Base-by-base conservation (phyloP, 1,140 invertebrate species). In the Anthonomus grandis region DNA sequence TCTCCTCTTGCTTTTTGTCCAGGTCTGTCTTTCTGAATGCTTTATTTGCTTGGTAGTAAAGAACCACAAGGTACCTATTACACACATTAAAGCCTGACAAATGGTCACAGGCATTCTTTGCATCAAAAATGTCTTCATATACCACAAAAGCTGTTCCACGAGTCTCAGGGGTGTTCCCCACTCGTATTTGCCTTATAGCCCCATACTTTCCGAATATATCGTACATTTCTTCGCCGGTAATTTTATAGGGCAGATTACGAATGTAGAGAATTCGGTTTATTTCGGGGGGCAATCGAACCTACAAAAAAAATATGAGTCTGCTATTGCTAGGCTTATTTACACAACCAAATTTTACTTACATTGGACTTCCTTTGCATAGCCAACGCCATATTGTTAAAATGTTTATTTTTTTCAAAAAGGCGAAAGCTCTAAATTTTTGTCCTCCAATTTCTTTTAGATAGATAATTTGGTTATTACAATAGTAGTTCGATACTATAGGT, bases 161-260 rank as follows among this genome's bases (percentile, higher is more conserved):
- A 0, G 95, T 97, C 78, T 98, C 96, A 18, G 94, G 88, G 19
- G 96, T 98, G 66, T 97, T 98, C 1, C 97, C 97, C 89, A 98
- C 91, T 80, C 97, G 79, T 50, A 99, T 98, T 79, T 99, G 97
- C 64, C 97, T 76, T 53, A 99, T 98, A 12, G 97, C 96, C 70
- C 97, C 97, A 80, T 98, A 99, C 82, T 99, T 99, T 25, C 97
- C 97, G 83, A 99, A 99, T 62, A 99, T 99, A 78, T 99, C 97
- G 73, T 99, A 99, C 97, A 99, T 99, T 85, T 99, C 97, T 79
- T 99, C 97, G n/a, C 92, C 92, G 47, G 95, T 98, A 50, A 99
- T 99, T 81, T 98, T 99, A 70, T 99, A 99, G 0, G 97, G 97
- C 42, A 99, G 78, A 79, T 99, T 99, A 68, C 95, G 83, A 2